Conservation (phyloP, 2,797 vertebrate genomes). For the Tragelaphus oryx region DNA sequence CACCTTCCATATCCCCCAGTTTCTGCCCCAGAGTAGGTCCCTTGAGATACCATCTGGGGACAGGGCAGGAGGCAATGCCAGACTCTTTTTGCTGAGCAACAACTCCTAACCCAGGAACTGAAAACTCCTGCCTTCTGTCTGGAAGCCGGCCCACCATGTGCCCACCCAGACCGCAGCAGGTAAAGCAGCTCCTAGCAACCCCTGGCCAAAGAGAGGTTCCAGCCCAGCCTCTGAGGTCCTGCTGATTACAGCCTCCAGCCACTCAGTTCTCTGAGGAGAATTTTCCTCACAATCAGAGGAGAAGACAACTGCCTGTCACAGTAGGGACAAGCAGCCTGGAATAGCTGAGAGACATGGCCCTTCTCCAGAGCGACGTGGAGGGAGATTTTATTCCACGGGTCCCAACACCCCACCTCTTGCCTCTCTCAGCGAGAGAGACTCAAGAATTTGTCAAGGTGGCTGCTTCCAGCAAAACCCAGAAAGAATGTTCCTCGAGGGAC, state of each 20-base stretch:
- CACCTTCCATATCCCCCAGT: background rate
- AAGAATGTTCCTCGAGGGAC: background rate
- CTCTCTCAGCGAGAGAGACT: background rate
- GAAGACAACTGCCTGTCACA: background rate
- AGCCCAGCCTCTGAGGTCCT: background rate
- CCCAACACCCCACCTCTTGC: background rate
- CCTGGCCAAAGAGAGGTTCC: background rate
- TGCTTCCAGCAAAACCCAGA: background rate
- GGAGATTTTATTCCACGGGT: background rate
- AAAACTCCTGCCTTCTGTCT: background rate
- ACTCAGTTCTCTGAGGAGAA: background rate
- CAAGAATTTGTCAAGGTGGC: background rate
- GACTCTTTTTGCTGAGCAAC: background rate
- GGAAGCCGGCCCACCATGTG: background rate
- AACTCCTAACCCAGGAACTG: constrained; percentile 2
- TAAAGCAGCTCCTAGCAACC: background rate
- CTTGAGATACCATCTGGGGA: background rate
- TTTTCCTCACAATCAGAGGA: background rate
- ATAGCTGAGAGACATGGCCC: background rate
- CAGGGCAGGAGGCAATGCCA: background rate
- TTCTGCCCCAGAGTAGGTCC: background rate
- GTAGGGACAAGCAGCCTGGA: background rate
- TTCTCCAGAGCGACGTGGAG: background rate
- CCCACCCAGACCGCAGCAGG: background rate
- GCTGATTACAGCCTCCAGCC: background rate